Evolutionary conservation across 2,113 vertebrate genomes (phyloP).

Genomic region (Perognathus longimembris): DNA sequence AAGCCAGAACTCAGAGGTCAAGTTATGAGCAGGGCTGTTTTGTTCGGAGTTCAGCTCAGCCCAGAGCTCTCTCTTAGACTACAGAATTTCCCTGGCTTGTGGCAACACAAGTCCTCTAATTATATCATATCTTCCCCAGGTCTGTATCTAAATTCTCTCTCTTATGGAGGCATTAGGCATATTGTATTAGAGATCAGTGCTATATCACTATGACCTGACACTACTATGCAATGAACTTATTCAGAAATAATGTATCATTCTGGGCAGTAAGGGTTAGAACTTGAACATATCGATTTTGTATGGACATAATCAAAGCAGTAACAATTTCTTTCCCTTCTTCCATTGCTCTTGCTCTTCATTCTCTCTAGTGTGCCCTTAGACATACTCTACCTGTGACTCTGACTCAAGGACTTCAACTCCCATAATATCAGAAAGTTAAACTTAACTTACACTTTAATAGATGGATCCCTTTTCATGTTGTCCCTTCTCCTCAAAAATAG

Average conservation of each 20-base stretch:
- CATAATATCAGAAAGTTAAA: neutral
- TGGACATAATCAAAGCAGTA: neutral
- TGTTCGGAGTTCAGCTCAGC: fast-evolving
- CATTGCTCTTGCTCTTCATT: neutral
- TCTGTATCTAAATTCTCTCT: neutral
- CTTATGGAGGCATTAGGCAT: neutral
- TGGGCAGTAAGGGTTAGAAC: neutral
- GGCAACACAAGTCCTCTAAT: neutral
- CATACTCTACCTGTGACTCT: neutral
- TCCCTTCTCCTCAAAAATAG: slow-evolving; percentile 15
- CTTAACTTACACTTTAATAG: neutral
- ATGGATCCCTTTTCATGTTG: neutral
- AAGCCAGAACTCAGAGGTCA: neutral
- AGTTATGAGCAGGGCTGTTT: neutral
- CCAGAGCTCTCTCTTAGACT: neutral
- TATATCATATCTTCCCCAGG: neutral
- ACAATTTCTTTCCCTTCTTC: neutral
- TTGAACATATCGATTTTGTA: neutral
- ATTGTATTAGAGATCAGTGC: neutral
- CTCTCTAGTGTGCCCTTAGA: neutral
- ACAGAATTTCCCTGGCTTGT: neutral
- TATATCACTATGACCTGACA: neutral
- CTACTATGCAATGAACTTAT: neutral
- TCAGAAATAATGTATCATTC: neutral
- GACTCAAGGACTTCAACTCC: neutral